Conservation (phyloP, 2,113 vertebrate species). For the Lycaon pictus region DNA sequence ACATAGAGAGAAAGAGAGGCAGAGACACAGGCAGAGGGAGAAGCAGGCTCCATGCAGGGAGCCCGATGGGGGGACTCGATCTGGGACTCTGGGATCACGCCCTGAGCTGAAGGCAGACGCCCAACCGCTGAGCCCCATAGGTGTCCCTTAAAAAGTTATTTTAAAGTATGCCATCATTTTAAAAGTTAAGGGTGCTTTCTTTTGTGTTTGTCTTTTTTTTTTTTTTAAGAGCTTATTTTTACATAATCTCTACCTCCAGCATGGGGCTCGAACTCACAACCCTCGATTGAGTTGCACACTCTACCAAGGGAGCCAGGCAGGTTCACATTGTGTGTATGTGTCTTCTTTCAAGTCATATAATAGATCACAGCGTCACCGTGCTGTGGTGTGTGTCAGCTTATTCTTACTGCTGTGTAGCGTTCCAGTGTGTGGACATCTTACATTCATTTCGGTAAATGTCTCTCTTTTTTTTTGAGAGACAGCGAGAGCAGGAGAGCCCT, state of each 20-base stretch:
- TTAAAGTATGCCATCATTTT: neutral
- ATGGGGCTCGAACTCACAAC: neutral
- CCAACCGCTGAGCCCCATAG: too few species aligned
- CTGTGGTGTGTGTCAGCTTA: neutral
- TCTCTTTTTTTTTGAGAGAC: too few species aligned
- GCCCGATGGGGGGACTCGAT: too few species aligned
- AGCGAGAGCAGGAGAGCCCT: too few species aligned
- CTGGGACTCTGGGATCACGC: too few species aligned
- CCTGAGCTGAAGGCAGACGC: too few species aligned
- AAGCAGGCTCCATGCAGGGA: too few species aligned
- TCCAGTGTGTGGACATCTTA: neutral
- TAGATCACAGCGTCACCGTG: fast-evolving
- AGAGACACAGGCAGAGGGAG: too few species aligned
- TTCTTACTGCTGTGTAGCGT: neutral
- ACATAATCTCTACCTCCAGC: neutral
- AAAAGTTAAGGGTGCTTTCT: neutral
- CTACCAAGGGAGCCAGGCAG: neutral
- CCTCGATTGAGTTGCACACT: neutral
- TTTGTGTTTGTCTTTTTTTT: neutral
- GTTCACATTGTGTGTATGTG: too few species aligned
- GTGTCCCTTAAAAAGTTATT: too few species aligned
- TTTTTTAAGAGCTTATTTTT: neutral
- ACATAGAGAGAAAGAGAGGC: too few species aligned
- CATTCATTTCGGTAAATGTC: too few species aligned
- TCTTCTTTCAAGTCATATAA: neutral